Percentiles rank a stretch among this genome's conserved stretches.
Conservation (phyloP, 2,113 vertebrate species). For the Formicarius rufipectus region DNA sequence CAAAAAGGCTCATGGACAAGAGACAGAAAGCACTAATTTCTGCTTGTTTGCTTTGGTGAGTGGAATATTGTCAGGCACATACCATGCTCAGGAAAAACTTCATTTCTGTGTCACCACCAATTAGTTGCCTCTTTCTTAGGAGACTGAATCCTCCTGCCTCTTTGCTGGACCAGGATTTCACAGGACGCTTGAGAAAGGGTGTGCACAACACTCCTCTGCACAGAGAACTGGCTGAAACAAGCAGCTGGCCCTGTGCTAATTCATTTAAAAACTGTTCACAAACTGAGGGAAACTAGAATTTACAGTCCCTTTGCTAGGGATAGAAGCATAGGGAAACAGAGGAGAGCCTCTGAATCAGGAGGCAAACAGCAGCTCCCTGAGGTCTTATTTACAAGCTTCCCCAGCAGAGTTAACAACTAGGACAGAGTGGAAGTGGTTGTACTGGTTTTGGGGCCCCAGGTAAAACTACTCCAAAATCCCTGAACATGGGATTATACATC, state of each 20-base stretch:
- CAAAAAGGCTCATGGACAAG: slow-evolving; percentile 47
- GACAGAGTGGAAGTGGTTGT: background rate
- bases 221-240: background rate
- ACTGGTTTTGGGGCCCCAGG: background rate
- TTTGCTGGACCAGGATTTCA: background rate
- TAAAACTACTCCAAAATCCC: background rate
- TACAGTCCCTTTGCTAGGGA: background rate
- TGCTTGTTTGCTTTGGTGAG: slow-evolving; percentile 41
- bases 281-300: background rate
- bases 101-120: slow-evolving; percentile 29
- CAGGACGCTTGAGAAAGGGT: background rate
- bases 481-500: background rate
- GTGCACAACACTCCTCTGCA: background rate
- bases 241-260: background rate
- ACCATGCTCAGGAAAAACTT: slow-evolving; percentile 23
- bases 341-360: background rate
- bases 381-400: background rate
- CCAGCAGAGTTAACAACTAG: background rate
- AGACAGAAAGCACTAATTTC: slow-evolving; percentile 49
- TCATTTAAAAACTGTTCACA: background rate
- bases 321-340: background rate
- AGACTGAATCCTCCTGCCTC: background rate
- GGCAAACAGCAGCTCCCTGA: background rate
- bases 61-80: slow-evolving; percentile 34
- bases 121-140: slow-evolving; percentile 9